phyloP scores from a whole-genome alignment of 2,888 invertebrate species.

The Rhopalosiphum nymphaeae region DNA sequence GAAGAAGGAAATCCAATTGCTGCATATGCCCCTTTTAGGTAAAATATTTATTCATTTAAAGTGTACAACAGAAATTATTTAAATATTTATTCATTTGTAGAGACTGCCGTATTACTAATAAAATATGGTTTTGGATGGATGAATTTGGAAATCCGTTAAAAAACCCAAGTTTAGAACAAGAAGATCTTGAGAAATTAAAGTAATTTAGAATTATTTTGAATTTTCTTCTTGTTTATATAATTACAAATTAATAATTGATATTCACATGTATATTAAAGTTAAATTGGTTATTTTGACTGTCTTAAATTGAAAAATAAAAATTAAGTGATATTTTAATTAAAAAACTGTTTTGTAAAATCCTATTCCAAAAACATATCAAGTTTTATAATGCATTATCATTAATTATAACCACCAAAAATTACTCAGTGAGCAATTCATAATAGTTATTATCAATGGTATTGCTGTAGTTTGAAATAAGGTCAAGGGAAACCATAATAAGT shows the following conservation, averaged over 20 bases:
- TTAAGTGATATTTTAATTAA: background rate
- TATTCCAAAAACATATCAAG: background rate
- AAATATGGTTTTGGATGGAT: slow-evolving; percentile 71
- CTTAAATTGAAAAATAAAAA: background rate
- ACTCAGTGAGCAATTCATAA: background rate
- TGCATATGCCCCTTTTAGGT: slow-evolving; percentile 69
- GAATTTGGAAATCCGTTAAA: slow-evolving; percentile 69
- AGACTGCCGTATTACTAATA: slow-evolving; percentile 69
- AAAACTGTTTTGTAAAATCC: background rate
- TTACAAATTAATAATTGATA: background rate
- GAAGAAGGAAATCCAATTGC: slow-evolving; percentile 56
- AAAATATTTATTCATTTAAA: slow-evolving; percentile 14
- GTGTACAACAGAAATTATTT: background rate
- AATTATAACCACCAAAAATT: background rate
- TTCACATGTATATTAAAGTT: background rate
- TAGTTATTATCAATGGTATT: background rate
- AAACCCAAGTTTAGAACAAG: slow-evolving; percentile 65
- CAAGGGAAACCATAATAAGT: background rate
- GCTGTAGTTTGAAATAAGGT: background rate
- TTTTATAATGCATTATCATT: background rate
- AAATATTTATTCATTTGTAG: slow-evolving; percentile 67
- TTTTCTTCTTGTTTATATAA: background rate
- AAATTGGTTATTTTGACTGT: background rate
- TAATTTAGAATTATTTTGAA: background rate
- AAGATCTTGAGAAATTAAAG: slow-evolving; percentile 55